Evolutionary conservation across 2,888 invertebrate genomes (phyloP).

Genomic region (Shargacucullia verbasci): DNA sequence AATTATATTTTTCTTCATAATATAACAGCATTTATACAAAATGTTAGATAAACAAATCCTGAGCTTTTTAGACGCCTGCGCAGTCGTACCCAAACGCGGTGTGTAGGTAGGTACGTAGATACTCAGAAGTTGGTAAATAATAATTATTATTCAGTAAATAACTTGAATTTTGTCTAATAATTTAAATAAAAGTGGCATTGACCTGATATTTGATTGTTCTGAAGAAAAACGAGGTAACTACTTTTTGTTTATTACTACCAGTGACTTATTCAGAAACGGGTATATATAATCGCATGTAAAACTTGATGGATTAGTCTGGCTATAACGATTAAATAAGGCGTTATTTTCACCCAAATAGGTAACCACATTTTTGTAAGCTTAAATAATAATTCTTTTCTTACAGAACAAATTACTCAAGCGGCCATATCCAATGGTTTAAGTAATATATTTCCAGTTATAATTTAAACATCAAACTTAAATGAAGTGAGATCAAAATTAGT

Average conservation of each 20-base stretch:
- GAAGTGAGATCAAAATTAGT: constrained; percentile 6
- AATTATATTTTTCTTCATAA: constrained; percentile 5
- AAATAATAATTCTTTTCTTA: constrained; percentile 28
- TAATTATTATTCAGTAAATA: constrained; percentile 2
- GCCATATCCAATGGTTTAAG: neutral
- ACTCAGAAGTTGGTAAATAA: neutral
- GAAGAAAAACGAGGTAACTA: constrained; percentile 21
- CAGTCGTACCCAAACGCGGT: neutral
- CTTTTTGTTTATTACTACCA: constrained; percentile 16
- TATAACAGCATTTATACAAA: neutral
- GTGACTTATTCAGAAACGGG: constrained; percentile 14
- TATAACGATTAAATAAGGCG: constrained; percentile 37
- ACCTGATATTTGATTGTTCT: constrained; percentile 36
- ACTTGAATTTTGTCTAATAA: constrained; percentile 6
- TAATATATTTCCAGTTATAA: constrained; percentile 10
- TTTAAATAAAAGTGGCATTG: constrained; percentile 39
- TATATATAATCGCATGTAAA: constrained; percentile 41
- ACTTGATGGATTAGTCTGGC: constrained; percentile 56
- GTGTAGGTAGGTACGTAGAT: neutral
- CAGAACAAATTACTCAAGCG: constrained; percentile 10
- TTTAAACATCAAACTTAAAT: neutral
- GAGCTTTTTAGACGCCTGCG: neutral
- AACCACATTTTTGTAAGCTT: constrained; percentile 34
- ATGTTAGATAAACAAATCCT: constrained; percentile 3
- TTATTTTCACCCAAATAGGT: constrained; percentile 41